Evolutionary conservation across 2,113 vertebrate genomes (phyloP).

Genomic region (Antechinus flavipes): DNA sequence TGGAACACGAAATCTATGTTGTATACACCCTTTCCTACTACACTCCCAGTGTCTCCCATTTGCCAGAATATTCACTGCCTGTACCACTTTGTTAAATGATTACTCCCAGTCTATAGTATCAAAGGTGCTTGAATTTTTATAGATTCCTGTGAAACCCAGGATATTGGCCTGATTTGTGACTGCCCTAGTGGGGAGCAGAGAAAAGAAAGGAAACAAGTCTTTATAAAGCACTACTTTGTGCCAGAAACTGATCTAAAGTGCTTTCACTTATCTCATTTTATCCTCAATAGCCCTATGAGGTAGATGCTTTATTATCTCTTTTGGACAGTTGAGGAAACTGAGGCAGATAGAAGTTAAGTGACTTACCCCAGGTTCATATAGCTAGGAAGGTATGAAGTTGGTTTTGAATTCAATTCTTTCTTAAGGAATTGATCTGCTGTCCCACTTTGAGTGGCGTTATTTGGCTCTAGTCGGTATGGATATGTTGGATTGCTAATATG

Average conservation of each 20-base stretch:
- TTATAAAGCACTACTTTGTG: not conserved
- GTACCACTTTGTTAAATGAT: not conserved
- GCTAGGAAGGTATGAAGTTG: not conserved
- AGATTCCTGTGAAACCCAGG: not conserved
- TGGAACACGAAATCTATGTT: not conserved
- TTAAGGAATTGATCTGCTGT: not conserved
- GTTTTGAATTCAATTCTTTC: not conserved
- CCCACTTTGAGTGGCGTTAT: not conserved
- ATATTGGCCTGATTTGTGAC: not conserved
- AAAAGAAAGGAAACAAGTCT: not conserved
- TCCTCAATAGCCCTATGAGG: not conserved
- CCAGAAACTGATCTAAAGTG: not conserved
- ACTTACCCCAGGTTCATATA: not conserved
- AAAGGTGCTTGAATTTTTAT: not conserved
- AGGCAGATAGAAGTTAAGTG: not conserved
- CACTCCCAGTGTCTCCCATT: not conserved
- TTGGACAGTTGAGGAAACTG: not conserved
- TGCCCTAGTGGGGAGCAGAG: not conserved
- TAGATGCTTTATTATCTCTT: not conserved
- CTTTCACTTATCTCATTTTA: not conserved
- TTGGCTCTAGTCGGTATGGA: not conserved
- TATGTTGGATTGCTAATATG: not conserved
- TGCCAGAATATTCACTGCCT: not conserved
- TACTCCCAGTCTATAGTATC: not conserved
- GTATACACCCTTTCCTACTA: not conserved